Evolutionary conservation across 1,140 invertebrate genomes (phyloP).

Genomic region (Harpegnathos saltator): DNA sequence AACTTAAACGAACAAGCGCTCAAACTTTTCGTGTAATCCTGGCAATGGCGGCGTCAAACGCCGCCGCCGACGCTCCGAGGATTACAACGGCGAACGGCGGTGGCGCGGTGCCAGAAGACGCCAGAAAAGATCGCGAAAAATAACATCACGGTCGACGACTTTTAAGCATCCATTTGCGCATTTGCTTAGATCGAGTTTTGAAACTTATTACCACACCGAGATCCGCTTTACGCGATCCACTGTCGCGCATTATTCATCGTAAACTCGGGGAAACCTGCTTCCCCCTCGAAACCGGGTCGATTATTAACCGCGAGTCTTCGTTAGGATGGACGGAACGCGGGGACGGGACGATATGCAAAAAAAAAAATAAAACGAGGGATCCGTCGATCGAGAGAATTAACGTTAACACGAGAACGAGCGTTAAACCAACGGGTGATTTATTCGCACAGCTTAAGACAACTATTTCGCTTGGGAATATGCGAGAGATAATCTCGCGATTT

Average conservation of each 20-base stretch:
- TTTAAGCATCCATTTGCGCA: constrained; percentile 60
- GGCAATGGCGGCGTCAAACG: constrained; percentile 55
- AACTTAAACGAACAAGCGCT: constrained; percentile 71
- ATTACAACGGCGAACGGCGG: constrained; percentile 57
- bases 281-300: background rate
- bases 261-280: background rate
- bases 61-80: constrained; percentile 30
- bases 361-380: no score
- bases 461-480: background rate
- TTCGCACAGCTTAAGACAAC: constrained; percentile 19
- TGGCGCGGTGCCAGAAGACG: constrained; percentile 43
- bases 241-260: constrained; percentile 40
- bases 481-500: constrained; percentile 1
- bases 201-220: constrained; percentile 38
- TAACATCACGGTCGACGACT: constrained; percentile 57
- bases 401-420: no score
- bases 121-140: constrained; percentile 33
- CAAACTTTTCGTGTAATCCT: constrained; percentile 67
- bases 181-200: constrained; percentile 42
- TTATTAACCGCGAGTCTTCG: background rate
- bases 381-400: no score
- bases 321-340: no score
- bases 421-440: background rate
- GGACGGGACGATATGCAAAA: no score
- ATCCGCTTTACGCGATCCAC: background rate